A percentile compares a stretch with the other conserved stretches of the same genome.
These are phyloP conservation scores for Etheostoma cragini DNA, from an alignment of 2,113 vertebrate genomes.

Conservation along the genomic window DNA sequence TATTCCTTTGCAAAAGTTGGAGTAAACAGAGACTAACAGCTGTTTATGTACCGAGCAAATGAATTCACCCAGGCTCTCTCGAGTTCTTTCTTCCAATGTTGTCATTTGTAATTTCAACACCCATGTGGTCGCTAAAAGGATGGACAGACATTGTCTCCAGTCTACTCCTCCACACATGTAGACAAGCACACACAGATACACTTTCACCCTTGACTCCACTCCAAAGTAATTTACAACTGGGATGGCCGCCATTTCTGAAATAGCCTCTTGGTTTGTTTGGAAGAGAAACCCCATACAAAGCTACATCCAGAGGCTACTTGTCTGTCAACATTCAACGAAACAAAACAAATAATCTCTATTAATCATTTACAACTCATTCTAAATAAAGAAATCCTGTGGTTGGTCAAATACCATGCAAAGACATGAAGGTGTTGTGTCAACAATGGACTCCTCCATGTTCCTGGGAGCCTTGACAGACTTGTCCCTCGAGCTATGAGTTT, in stretches of 20 bases:
- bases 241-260: conserved; percentile 70
- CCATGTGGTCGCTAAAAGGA: conserved; percentile 22
- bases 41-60: conserved; percentile 26
- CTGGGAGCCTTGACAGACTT: conserved; percentile 16
- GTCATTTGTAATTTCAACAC: conserved; percentile 34
- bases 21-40: conserved; percentile 56
- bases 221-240: conserved; percentile 78
- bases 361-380: conserved; percentile 57
- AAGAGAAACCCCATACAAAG: conserved; percentile 36
- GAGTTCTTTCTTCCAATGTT: conserved; percentile 19
- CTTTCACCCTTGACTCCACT: conserved; percentile 67
- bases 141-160: conserved; percentile 6
- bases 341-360: conserved; percentile 63
- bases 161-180: conserved; percentile 21
- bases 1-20: conserved; percentile 26
- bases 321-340: conserved; percentile 55
- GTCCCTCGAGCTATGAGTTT: neutral
- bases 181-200: conserved; percentile 25
- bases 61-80: conserved; percentile 24
- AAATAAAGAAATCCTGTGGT: conserved; percentile 40
- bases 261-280: conserved; percentile 60
- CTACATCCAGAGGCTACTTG: conserved; percentile 54
- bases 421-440: conserved; percentile 28
- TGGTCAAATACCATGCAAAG: conserved; percentile 24
- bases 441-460: neutral